Base-by-base conservation (phyloP, 2,888 invertebrate genomes). In the Perizoma affinitatum region DNA sequence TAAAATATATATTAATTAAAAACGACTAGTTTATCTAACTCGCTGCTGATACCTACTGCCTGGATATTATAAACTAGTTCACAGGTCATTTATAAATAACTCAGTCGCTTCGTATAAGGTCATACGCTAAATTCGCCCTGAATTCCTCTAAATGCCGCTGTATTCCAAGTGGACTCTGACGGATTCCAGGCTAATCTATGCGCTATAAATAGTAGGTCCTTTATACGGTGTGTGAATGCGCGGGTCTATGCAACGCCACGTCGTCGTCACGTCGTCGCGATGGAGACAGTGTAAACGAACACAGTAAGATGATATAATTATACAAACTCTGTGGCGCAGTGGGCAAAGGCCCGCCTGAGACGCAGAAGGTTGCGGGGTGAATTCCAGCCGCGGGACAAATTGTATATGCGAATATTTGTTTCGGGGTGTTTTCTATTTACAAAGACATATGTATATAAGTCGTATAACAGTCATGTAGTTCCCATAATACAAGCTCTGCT, bases 121-220 rank as follows among this genome's bases (percentile, higher is more conserved):
- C 22, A 11, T 44, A 47, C 47, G 52, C 53, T 22, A 42, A 51
- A 40, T 33, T 44, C 46, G 58, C 38, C 48, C 54, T 59, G 44
- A 35, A 59, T 59, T 54, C 49, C 54, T 40, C 5, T 45, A 11
- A 4, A 38, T 3, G 38, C 6, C 38, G 38, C 7, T 1, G 36
- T 6, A 38, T 38, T 44, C 44, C 34, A 41, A 49, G 48, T 52
- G 45, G 36, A 58, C 54, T 53, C 54, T n/a, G 11, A 51, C 43
- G 48, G 52, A 61, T 61, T 55, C 60, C 47, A 46, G 54, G 51
- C 60, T 61, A 61, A 61, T 61, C 47, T 40, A 38, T 5, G 36
- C 4, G 38, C 51, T 61, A 61, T 61, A 56, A 61, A 61, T 61
- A 61, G 51, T 40, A 35, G 40, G 8, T 50, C 41, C 11, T 33